A percentile compares a stretch with the other conserved stretches of the same genome.
These are phyloP conservation scores for Menidia beryllina DNA, from an alignment of 2,113 vertebrate species.

Conservation along the genomic window DNA sequence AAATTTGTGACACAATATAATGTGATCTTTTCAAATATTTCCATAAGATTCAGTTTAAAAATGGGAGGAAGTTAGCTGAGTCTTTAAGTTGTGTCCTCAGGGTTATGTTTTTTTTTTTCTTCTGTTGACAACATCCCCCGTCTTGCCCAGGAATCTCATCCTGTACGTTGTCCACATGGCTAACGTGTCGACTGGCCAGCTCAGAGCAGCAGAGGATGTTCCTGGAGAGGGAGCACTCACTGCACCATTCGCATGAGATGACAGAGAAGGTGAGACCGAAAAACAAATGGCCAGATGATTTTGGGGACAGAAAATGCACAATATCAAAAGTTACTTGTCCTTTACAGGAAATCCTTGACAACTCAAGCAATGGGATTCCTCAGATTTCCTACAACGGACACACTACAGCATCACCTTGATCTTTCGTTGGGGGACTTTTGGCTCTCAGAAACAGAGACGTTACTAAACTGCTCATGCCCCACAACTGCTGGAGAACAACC, in stretches of 20 bases:
- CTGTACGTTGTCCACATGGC: slow-evolving; percentile 96
- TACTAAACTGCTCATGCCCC: slow-evolving; percentile 15
- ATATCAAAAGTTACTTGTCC: slow-evolving; percentile 16
- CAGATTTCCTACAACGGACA: slow-evolving; percentile 93
- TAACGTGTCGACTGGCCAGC: slow-evolving; percentile 97
- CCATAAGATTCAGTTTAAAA: not conserved
- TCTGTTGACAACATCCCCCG: not conserved
- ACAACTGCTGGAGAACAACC: slow-evolving; percentile 4
- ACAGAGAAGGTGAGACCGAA: slow-evolving; percentile 87
- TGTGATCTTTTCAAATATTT: not conserved
- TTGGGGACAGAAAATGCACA: not conserved
- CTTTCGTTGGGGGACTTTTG: slow-evolving; percentile 1
- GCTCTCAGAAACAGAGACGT: slow-evolving; percentile 13
- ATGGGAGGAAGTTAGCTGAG: not conserved
- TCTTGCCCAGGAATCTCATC: slow-evolving; percentile 86
- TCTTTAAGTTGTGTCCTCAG: not conserved
- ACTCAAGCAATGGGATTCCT: slow-evolving; percentile 91
- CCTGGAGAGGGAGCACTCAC: slow-evolving; percentile 95
- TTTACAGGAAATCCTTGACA: slow-evolving; percentile 94
- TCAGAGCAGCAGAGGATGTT: slow-evolving; percentile 99
- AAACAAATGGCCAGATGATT: not conserved
- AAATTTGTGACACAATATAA: not conserved
- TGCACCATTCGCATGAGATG: slow-evolving; percentile 99
- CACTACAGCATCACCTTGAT: slow-evolving; percentile 67
- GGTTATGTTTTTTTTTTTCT: not conserved